Evolutionary conservation across 92 coral and sea anemone species (phyloP), one percentile per base, ranked within the genome.

Genomic region (Nematostella vectensis): DNA sequence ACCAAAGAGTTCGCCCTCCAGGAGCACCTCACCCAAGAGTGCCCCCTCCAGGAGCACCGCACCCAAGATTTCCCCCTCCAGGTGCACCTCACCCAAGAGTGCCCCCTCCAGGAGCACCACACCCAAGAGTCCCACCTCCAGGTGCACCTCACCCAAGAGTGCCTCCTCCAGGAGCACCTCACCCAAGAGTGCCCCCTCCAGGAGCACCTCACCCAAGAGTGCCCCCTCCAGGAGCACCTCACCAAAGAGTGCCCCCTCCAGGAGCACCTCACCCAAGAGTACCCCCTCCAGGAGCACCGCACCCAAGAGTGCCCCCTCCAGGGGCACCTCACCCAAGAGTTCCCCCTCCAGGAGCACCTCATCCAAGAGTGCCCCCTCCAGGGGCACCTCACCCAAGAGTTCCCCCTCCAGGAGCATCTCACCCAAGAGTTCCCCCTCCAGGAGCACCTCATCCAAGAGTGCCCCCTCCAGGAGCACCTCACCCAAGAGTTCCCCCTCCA

Each of bases 301-400:
- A 59, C 9, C 78, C 78, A 13, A 25, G 68, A 9, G n/a, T 68
- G 11, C 70, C 67, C 2, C 74, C 74, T 19, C 68, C 55, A 36
- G 63, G 61, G 1, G 33, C 62, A 4, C 59, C 33, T 13, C 73
- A 55, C 8, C 61, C 56, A 24, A 48, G 47, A 19, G 38, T 68
- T 1, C 65, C 77, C 22, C 60, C 68, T 3, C 62, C 26, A 30
- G n/a, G 57, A 17, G 36, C 47, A 28, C 70, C 74, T 4, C 72
- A 68, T 21, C 70, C 79, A 18, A 42, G 53, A 23, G 38, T 68
- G 1, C 65, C 77, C 26, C 60, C 68, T 3, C 54, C 26, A 23
- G n/a, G 57, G 12, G 36, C 22, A 8, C 27, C 58, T 8, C 57
- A 47, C 11, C 71, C 17, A 40, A 3, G 23, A 9, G 47, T 12